Conservation (phyloP, 2,797 vertebrate species). For the Australoheros facetus region DNA sequence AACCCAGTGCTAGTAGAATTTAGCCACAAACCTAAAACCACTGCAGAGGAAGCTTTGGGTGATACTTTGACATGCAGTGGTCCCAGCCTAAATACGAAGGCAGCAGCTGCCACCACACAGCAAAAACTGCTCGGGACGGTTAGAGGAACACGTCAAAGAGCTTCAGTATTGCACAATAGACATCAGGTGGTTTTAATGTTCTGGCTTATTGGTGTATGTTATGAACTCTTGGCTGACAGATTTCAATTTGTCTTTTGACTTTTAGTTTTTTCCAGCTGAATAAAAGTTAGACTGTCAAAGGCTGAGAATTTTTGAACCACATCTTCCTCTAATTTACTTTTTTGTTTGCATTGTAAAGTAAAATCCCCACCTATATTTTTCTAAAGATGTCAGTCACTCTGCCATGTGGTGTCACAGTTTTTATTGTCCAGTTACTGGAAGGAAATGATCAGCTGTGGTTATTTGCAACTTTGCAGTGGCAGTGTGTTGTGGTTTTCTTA, state of each 20-base stretch:
- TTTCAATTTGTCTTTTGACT: not conserved
- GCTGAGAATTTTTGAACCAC: not conserved
- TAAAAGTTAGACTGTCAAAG: not conserved
- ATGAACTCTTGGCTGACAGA: not conserved
- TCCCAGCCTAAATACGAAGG: too few species aligned
- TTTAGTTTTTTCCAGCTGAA: not conserved
- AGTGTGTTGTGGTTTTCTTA: constrained; percentile 33
- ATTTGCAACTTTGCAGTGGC: constrained; percentile 5
- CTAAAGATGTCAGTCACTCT: not conserved
- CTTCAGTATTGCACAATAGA: not conserved
- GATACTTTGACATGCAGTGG: too few species aligned
- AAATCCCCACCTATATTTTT: not conserved
- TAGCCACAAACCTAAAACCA: too few species aligned
- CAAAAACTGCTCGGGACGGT: not conserved
- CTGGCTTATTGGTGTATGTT: too few species aligned
- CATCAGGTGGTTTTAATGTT: constrained; percentile 8
- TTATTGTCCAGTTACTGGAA: constrained; percentile 10
- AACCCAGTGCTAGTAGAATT: too few species aligned
- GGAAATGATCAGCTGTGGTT: not conserved
- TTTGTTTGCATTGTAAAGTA: not conserved
- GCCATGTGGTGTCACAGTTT: not conserved
- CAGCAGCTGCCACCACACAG: rapidly evolving
- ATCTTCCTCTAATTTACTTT: not conserved
- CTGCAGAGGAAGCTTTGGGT: too few species aligned
- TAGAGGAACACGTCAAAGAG: not conserved